Conservation (phyloP, 1,140 invertebrate species). For the Mamestra configurata region DNA sequence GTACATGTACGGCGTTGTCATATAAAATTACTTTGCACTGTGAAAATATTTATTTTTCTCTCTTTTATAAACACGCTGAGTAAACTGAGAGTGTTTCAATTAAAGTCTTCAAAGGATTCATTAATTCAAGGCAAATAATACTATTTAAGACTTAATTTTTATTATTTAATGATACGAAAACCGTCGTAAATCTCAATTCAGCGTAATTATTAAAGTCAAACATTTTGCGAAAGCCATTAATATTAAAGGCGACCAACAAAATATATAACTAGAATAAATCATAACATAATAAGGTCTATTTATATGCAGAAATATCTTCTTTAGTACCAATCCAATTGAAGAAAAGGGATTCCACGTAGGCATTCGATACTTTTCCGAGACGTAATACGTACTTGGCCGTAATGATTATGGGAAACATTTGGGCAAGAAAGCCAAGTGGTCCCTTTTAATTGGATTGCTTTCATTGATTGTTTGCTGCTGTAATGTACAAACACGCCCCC, state of each 20-base stretch:
- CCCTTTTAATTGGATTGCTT: constrained; percentile 73
- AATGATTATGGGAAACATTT: constrained; percentile 74
- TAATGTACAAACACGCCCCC: constrained; percentile 46
- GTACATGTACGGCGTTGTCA: too few relatives aligned
- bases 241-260: constrained; percentile 9
- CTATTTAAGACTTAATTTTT: neutral
- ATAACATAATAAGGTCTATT: constrained; percentile 21
- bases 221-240: neutral
- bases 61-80: constrained; percentile 7
- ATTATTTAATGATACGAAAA: neutral
- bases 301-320: constrained; percentile 34
- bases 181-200: neutral
- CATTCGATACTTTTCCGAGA: constrained; percentile 52
- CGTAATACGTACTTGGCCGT: constrained; percentile 63
- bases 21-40: constrained; percentile 23
- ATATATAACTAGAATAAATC: constrained; percentile 29
- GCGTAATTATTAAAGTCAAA: neutral
- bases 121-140: constrained; percentile 9
- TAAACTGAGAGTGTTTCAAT: constrained; percentile 5
- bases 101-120: constrained; percentile 4
- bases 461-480: constrained; percentile 65
- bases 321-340: constrained; percentile 45
- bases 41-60: constrained; percentile 15
- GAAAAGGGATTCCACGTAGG: constrained; percentile 61
- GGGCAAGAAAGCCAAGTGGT: constrained; percentile 71